A percentile compares a stretch with the other conserved stretches of the same genome.
Conservation (phyloP, 1,140 invertebrate genomes). For the Microvelia longipes region DNA sequence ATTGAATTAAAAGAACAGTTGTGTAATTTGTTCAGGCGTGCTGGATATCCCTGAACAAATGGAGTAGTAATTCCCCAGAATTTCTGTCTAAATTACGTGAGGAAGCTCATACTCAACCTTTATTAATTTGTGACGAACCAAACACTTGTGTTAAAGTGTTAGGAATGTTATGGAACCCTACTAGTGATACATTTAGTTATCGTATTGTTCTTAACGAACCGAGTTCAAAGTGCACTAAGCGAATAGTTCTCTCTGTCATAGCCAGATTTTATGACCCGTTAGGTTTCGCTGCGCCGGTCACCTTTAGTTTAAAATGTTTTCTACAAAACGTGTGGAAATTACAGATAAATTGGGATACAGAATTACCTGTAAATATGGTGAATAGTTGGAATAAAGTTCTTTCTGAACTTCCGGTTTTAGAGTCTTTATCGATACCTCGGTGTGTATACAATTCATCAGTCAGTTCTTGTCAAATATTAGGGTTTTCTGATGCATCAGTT, state of each 20-base stretch:
- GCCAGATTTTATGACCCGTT: neutral
- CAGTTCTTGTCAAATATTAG: slow-evolving; percentile 16
- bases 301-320: neutral
- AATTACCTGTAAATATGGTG: neutral
- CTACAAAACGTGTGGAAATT: neutral
- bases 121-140: neutral
- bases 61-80: neutral
- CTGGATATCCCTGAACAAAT: neutral
- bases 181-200: neutral
- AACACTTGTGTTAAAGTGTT: neutral
- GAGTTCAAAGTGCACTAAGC: neutral
- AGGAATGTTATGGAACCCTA: neutral
- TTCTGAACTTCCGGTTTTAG: neutral
- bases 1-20: no score
- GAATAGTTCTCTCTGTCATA: neutral
- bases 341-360: neutral
- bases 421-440: neutral
- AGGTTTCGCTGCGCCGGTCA: neutral
- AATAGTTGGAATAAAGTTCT: neutral
- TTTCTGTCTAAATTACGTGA: neutral
- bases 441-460: neutral
- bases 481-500: slow-evolving; percentile 24
- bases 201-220: neutral
- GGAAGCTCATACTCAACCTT: neutral
- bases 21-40: no score